Base-by-base conservation (phyloP, 23 tunicate genomes). In the Clavelina lepadiformis region DNA sequence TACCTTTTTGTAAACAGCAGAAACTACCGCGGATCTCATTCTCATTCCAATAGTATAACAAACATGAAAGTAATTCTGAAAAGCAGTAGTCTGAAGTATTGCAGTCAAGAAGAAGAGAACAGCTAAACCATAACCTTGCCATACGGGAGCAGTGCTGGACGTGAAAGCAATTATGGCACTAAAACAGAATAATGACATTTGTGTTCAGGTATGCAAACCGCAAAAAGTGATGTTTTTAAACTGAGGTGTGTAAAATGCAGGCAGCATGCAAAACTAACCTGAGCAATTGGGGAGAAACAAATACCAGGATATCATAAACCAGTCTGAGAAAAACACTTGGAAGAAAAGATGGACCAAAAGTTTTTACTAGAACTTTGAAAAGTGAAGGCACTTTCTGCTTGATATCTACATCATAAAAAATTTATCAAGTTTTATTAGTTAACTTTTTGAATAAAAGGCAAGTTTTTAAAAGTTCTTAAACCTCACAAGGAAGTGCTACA, bases 111-210 rank as follows among this genome's bases (percentile, higher is more conserved):
- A 64, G 46, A 75, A 19, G 2, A 64, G 4, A 0, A 65, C 81
- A 18, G 81, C 61, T n/a, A 75, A 30, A 19, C 34, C 31, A 28
- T 75, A 75, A 32, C 81, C 81, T 28, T 75, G 81, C 81, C 81
- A 75, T 19, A 29, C 32, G 5, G 81, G 81, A 47, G 81, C 27
- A 24, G n/a, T 24, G 27, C 68, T 4, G 6, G 15, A 3, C 11
- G 33, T 56, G 56, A 62, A 72, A 4, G 19, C 38, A 35, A 72
- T 72, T 5, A 55, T n/a, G n/a, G n/a, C n/a, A n/a, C n/a, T n/a
- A n/a, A n/a, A n/a, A n/a, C n/a, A n/a, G n/a, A n/a, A n/a, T n/a
- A n/a, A n/a, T n/a, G n/a, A n/a, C n/a, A n/a, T n/a, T n/a, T n/a
- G n/a, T n/a, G n/a, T n/a, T n/a, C n/a, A n/a, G n/a, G n/a, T n/a